Conservation (phyloP, 2,797 vertebrate genomes). For the Eospalax fontanierii region DNA sequence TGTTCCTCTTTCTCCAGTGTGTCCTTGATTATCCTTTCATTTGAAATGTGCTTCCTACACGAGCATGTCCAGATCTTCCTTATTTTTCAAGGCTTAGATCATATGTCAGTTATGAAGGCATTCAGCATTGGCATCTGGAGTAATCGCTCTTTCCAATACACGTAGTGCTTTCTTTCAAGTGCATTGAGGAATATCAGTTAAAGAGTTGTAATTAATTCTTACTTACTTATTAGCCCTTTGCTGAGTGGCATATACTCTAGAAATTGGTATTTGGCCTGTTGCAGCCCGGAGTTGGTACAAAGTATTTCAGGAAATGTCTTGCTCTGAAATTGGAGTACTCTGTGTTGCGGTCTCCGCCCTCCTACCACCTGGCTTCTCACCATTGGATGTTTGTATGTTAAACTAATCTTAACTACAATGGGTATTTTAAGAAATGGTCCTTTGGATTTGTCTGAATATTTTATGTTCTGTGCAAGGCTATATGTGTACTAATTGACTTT, state of each 20-base stretch:
- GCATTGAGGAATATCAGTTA: not conserved
- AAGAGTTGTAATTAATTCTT: not conserved
- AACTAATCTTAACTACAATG: not conserved
- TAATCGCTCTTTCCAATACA: not conserved
- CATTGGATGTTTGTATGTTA: not conserved
- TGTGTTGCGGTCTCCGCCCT: not conserved
- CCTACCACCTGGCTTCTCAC: not conserved
- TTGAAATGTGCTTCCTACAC: not conserved
- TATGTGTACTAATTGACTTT: not conserved
- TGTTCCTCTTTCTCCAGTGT: not conserved
- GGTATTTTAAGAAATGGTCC: not conserved
- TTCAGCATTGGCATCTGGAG: not conserved
- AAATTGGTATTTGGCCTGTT: not conserved
- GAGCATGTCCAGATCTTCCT: not conserved
- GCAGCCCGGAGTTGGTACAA: not conserved
- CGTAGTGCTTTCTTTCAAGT: not conserved
- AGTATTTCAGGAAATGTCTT: not conserved
- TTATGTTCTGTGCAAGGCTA: not conserved
- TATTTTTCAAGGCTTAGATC: not conserved
- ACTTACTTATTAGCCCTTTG: not conserved
- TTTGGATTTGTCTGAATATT: not conserved
- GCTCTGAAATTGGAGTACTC: not conserved
- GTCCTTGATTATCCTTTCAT: not conserved
- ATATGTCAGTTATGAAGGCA: not conserved
- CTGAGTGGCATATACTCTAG: not conserved